These are phyloP conservation scores for Paguma larvata DNA, from an alignment of 2,797 vertebrate species.

Conservation along the genomic window DNA sequence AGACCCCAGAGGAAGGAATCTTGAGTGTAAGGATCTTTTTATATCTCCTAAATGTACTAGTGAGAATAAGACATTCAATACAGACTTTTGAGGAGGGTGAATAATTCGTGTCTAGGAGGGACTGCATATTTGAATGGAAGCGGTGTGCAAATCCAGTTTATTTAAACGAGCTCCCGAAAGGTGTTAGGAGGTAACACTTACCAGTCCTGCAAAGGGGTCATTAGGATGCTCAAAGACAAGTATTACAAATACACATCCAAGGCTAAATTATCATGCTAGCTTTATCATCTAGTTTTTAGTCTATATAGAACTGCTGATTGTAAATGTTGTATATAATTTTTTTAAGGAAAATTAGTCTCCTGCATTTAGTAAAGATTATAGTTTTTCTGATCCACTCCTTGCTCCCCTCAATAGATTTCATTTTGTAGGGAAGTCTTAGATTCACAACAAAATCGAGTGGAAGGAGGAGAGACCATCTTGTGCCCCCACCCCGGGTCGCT, in stretches of 20 bases:
- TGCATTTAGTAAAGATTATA: background rate
- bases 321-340: background rate
- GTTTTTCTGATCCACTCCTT: background rate
- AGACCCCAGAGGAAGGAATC: background rate
- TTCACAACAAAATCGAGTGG: background rate
- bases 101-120: conserved; percentile 7
- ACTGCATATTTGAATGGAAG: background rate
- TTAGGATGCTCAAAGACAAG: background rate
- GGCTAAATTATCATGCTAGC: background rate
- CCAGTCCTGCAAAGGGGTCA: background rate
- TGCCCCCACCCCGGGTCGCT: background rate
- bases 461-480: background rate
- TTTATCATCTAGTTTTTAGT: conserved; percentile 49
- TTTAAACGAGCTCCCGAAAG: conserved; percentile 4
- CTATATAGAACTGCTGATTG: background rate
- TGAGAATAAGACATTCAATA: background rate
- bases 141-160: background rate
- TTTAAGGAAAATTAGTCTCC: background rate
- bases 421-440: background rate
- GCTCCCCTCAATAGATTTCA: background rate
- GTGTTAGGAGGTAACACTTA: background rate
- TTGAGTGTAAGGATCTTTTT: background rate
- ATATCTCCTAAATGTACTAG: background rate
- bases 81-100: background rate
- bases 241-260: conserved; percentile 7